These are phyloP conservation scores for Neotoxoptera formosana DNA, from an alignment of 1,140 invertebrate genomes.

Conservation along the genomic window DNA sequence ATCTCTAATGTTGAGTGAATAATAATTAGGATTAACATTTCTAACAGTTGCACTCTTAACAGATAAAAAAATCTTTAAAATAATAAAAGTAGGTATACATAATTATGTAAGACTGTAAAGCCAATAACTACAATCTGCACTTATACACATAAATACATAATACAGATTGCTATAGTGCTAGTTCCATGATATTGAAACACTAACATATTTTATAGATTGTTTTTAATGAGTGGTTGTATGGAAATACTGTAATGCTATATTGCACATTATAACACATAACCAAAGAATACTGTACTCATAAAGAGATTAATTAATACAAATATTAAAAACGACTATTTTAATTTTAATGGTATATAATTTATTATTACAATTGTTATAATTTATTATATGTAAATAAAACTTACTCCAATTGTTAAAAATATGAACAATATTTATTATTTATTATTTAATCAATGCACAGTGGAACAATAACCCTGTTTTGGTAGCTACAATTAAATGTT, in stretches of 20 bases:
- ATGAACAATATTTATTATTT: slow-evolving; percentile 28
- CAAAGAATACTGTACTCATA: not conserved
- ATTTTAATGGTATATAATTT: not conserved
- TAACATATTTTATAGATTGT: not conserved
- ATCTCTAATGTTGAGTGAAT: not conserved
- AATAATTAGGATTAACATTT: slow-evolving; percentile 21
- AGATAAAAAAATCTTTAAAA: not conserved
- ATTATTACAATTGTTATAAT: not conserved
- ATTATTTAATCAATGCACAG: slow-evolving; percentile 36
- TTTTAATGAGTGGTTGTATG: not conserved
- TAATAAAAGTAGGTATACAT: slow-evolving; percentile 2
- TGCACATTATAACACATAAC: slow-evolving; percentile 27
- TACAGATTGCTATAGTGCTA: not conserved
- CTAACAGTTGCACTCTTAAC: slow-evolving; percentile 22
- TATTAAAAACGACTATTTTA: not conserved
- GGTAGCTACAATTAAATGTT: not conserved
- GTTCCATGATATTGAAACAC: not conserved
- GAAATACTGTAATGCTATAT: not conserved
- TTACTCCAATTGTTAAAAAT: not conserved
- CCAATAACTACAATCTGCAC: not conserved
- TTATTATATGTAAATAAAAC: not conserved
- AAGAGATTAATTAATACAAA: not conserved
- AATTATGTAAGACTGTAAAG: not conserved
- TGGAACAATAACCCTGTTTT: slow-evolving; percentile 24
- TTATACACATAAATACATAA: not conserved